Evolutionary conservation across 2,113 vertebrate genomes (phyloP).

Genomic region (Actenoides lindsayi): DNA sequence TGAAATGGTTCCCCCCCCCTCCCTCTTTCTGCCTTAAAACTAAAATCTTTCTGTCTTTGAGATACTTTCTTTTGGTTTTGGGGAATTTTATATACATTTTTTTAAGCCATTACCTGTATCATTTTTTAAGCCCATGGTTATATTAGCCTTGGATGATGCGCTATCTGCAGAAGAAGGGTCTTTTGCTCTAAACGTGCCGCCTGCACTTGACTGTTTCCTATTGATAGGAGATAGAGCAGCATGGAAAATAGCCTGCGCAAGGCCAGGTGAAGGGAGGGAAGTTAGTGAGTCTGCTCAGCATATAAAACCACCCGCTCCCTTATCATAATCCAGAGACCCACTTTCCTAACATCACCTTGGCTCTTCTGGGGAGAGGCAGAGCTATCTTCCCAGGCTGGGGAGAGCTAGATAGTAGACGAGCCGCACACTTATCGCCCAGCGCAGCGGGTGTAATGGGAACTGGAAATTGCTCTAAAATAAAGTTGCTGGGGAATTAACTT

Average conservation of each 20-base stretch:
- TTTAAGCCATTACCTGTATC: conserved; percentile 55
- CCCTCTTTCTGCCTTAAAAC: not conserved
- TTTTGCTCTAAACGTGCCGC: not conserved
- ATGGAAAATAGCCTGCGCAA: conserved; percentile 60
- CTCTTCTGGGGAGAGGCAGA: conserved; percentile 50
- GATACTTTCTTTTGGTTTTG: not conserved
- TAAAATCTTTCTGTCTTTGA: not conserved
- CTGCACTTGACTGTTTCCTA: conserved; percentile 66
- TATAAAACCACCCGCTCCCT: conserved; percentile 53
- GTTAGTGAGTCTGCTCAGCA: conserved; percentile 28
- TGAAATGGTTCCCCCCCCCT: not conserved
- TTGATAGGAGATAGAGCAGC: conserved; percentile 71
- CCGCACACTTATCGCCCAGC: not conserved
- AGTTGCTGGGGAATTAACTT: conserved; percentile 75
- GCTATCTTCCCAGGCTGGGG: conserved; percentile 43
- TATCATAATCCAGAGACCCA: conserved; percentile 65
- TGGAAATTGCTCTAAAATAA: conserved; percentile 71
- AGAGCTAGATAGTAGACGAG: conserved; percentile 40
- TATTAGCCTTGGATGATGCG: conserved; percentile 53
- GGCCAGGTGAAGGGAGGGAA: conserved; percentile 18
- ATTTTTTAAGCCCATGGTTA: conserved; percentile 54
- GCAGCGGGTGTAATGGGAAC: conserved; percentile 62
- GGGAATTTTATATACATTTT: not conserved
- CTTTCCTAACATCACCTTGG: conserved; percentile 19
- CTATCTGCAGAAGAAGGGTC: not conserved